These are phyloP conservation scores for Camponotus floridanus DNA, from an alignment of 1,140 invertebrate species.

Conservation along the genomic window DNA sequence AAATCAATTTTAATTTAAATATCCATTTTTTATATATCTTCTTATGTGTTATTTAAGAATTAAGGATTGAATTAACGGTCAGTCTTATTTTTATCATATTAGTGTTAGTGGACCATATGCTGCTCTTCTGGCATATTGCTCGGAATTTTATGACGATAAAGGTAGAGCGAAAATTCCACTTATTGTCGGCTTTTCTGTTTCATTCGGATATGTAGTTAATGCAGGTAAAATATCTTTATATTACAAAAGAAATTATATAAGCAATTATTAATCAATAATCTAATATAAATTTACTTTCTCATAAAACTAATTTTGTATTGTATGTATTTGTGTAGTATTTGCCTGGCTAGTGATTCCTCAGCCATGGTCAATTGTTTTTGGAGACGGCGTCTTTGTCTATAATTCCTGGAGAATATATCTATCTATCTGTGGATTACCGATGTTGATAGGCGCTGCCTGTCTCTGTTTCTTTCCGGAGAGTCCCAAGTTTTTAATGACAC, in stretches of 20 bases:
- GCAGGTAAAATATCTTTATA: conserved; percentile 74
- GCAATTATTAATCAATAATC: neutral
- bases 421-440: conserved; percentile 88
- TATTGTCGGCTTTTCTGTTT: conserved; percentile 87
- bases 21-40: no score
- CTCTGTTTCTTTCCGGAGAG: conserved; percentile 92
- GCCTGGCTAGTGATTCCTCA: conserved; percentile 87
- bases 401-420: conserved; percentile 93
- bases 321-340: conserved; percentile 77
- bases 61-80: neutral
- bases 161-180: conserved; percentile 89
- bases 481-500: conserved; percentile 93
- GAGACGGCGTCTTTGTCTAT: conserved; percentile 79
- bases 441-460: conserved; percentile 88
- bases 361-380: conserved; percentile 77
- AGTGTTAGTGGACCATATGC: conserved; percentile 92
- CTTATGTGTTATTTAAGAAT: neutral
- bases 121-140: conserved; percentile 90
- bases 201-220: conserved; percentile 79
- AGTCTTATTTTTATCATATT: conserved; percentile 60
- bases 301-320: no score
- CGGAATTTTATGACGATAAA: conserved; percentile 89
- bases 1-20: no score
- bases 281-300: neutral
- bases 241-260: neutral